phyloP scores from a whole-genome alignment of 2,888 invertebrate species.

The Agonopterix heracliana region DNA sequence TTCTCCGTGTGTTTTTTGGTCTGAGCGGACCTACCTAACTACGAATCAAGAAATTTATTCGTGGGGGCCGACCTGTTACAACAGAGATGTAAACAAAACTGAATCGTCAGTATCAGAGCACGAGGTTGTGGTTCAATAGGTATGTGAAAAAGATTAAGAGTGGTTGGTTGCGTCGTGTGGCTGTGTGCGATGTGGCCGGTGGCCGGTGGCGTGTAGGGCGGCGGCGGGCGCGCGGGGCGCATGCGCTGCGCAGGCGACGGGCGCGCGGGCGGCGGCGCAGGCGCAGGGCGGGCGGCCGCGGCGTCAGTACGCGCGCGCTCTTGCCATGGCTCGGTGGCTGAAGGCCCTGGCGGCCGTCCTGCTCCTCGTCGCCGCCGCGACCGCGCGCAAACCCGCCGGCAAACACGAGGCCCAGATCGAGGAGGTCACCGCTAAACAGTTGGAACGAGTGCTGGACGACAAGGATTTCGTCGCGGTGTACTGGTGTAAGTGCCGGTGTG shows the following conservation, averaged over 20 bases:
- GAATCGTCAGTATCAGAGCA: no score
- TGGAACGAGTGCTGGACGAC: conserved; percentile 91
- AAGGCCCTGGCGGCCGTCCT: conserved; percentile 67
- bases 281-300: conserved; percentile 27
- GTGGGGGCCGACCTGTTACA: no score
- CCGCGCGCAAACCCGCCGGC: conserved; percentile 61
- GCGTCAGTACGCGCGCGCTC: conserved; percentile 67
- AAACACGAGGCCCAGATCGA: conserved; percentile 88
- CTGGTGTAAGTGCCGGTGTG: conserved; percentile 89
- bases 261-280: conserved; percentile 26
- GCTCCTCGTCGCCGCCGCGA: conserved; percentile 72
- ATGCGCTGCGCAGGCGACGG: conserved; percentile 12
- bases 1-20: no score
- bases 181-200: no score
- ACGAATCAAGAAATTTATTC: no score
- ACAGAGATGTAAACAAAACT: no score
- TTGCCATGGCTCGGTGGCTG: conserved; percentile 74
- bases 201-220: conserved; percentile 12
- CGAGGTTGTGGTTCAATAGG: no score
- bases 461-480: conserved; percentile 97
- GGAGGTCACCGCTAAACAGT: conserved; percentile 94
- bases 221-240: background rate
- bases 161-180: no score
- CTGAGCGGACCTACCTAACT: no score
- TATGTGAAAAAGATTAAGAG: no score